Base-by-base conservation (phyloP, 2,888 invertebrate species). In the Lycophotia porphyrea region DNA sequence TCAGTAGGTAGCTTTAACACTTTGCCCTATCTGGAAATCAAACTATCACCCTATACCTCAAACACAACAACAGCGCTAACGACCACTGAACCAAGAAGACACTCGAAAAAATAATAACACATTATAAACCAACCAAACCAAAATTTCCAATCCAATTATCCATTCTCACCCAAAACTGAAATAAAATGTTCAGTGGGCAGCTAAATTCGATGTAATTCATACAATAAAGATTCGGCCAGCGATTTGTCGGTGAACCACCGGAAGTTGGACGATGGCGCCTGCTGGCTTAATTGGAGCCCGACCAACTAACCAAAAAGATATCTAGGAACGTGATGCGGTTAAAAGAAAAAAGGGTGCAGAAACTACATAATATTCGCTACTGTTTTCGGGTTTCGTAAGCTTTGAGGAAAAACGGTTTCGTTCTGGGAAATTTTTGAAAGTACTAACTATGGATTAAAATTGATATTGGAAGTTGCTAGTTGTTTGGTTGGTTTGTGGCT, bases 261-360 rank as follows among this genome's bases (percentile, higher is more conserved):
- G 94, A 93, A 93, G 91, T 86, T 88, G 90, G 88, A 89, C 88
- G 90, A 88, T 84, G 92, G 91, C 91, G 92, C 92, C 92, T 91
- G 89, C 87, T 92, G 89, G 90, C 92, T 93, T 95, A 95, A 95
- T 95, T 95, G 95, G 95, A 93, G 87, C 81, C 88, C 90, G 91
- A 94, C 94, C 93, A 95, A 95, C 92, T 94, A 68, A 84, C 90
- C 87, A 91, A 93, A 94, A 93, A 91, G 91, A 92, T 91, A 90
- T 85, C 88, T 82, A 85, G 82, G 84, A 87, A 87, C 83, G 92
- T 93, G 92, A 93, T 93, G 92, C 90, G 91, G 87, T 92, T 92
- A 90, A 92, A 81, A 75, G 90, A 91, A 90, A 87, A 91, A 90
- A 85, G 89, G 66, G 63, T 81, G 36, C 11, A 69, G 71, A 70